Evolutionary conservation across 2,888 invertebrate species (phyloP), one percentile per base, ranked within the genome.

Genomic region (Parascotia fuliginaria): DNA sequence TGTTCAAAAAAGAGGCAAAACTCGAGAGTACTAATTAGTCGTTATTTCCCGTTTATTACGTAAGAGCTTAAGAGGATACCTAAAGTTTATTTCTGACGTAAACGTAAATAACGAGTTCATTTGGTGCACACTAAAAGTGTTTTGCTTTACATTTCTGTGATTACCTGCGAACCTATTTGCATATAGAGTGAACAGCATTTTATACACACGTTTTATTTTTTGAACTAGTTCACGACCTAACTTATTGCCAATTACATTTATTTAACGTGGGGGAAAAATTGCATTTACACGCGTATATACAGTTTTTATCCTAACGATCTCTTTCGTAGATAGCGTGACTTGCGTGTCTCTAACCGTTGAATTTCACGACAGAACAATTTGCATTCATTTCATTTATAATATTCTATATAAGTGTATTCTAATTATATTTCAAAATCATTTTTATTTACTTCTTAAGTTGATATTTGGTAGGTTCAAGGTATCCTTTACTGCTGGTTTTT

Each of bases 301-400:
- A 13, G 22, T 34, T 33, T 39, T 48, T 51, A 45, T 24, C 42
- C 32, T 11, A 2, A 47, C 42, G 46, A 73, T 73, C 70, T 50
- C 3, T 53, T 42, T 50, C 64, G 55, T 65, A 63, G 59, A 73
- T 67, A 13, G 67, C 67, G 73, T 72, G 66, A 62, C 59, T 49
- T 42, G 53, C 60, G 54, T 63, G 65, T 29, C 5, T 28, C 11
- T 27, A 14, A 36, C 48, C 19, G 13, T 32, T 40, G 37, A 48
- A 40, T 41, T 44, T 34, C 41, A 61, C 55, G 38, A 50, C 47
- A 51, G 29, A 63, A 67, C 55, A 59, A 53, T 55, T 62, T 66
- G 11, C 52, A 43, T 54, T 64, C 55, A 52, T 50, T 42, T 47
- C 48, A 34, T 49, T 50, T 38, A 58, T 47, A 42, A 58, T 57